A percentile compares a stretch with the other conserved stretches of the same genome.
These are phyloP conservation scores for Anastatus disparis DNA, from an alignment of 1,140 invertebrate species.

Conservation along the genomic window DNA sequence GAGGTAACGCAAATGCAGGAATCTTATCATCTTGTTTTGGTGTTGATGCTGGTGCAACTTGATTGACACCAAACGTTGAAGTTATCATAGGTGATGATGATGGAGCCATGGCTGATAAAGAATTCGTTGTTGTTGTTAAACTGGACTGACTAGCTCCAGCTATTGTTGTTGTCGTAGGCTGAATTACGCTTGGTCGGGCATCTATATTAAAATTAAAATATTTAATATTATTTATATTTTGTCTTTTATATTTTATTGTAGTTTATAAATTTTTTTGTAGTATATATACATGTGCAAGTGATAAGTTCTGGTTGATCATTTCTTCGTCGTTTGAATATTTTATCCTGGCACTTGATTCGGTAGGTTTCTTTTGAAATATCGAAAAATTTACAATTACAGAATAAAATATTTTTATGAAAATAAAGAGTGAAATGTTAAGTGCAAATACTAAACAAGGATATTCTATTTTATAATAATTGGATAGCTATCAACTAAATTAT, in stretches of 20 bases:
- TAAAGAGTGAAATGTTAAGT: not conserved
- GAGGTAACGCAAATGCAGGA: not conserved
- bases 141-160: not conserved
- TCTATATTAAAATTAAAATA: constrained; percentile 39
- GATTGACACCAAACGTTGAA: constrained; percentile 47
- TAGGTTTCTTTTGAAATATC: no score
- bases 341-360: no score
- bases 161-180: constrained; percentile 37
- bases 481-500: no score
- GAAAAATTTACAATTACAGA: not conserved
- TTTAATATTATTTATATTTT: no score
- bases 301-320: no score
- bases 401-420: not conserved
- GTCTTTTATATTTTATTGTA: no score
- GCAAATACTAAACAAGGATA: no score
- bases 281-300: no score
- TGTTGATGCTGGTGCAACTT: constrained; percentile 14
- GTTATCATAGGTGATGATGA: constrained; percentile 49
- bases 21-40: constrained; percentile 28
- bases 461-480: no score
- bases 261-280: no score
- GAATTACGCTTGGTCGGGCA: constrained; percentile 55
- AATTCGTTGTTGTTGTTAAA: constrained; percentile 4
- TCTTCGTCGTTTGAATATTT: no score
- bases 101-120: not conserved